Evolutionary conservation across 2,113 vertebrate genomes (phyloP).

Genomic region (Phyllostomus discolor): DNA sequence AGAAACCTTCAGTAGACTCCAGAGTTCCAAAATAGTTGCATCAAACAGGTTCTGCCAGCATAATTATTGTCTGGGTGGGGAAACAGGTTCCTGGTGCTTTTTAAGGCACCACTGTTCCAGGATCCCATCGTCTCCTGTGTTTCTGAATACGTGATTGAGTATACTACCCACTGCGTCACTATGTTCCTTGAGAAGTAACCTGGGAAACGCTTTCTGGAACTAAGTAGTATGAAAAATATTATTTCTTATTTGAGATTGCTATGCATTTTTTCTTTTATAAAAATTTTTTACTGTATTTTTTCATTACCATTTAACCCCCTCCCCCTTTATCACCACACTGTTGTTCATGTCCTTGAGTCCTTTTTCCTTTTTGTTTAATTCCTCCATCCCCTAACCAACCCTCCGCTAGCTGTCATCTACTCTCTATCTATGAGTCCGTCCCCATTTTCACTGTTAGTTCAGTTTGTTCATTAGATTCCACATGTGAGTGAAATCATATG

Average conservation of each 20-base stretch:
- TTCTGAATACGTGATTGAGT: not conserved
- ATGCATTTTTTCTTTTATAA: too few species aligned
- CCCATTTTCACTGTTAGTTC: too few species aligned
- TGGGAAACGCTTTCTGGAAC: not conserved
- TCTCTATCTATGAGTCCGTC: too few species aligned
- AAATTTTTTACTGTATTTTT: too few species aligned
- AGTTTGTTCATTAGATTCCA: too few species aligned
- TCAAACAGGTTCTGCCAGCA: not conserved
- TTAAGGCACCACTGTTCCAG: not conserved
- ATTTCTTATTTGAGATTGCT: not conserved
- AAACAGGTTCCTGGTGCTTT: not conserved
- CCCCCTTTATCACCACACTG: too few species aligned
- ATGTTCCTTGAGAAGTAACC: not conserved
- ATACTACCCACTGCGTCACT: not conserved
- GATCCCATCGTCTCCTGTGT: not conserved
- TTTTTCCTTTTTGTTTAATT: too few species aligned
- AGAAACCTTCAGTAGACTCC: not conserved
- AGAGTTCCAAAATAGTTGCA: not conserved
- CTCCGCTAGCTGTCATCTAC: too few species aligned
- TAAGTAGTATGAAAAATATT: not conserved
- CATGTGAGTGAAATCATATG: too few species aligned
- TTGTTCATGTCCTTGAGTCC: too few species aligned
- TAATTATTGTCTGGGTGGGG: not conserved
- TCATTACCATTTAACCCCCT: too few species aligned
- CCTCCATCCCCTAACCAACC: too few species aligned